Percentiles rank a stretch among this genome's conserved stretches.
Conservation (phyloP, 2,113 vertebrate genomes). For the Pterocles burchelli region DNA sequence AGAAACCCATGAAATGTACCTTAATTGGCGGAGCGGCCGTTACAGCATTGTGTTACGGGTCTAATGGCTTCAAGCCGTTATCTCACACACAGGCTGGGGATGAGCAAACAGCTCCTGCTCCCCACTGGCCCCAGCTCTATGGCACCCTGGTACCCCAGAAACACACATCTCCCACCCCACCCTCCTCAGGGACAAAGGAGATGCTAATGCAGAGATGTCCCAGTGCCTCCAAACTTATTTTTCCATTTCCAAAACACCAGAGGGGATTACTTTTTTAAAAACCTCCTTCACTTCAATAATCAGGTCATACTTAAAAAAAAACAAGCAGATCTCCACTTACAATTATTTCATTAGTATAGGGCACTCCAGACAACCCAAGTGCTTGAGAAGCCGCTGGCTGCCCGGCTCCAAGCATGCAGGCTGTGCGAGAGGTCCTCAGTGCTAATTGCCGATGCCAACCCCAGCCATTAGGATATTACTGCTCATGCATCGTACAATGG, state of each 20-base stretch:
- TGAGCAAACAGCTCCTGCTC: not conserved
- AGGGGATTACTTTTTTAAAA: not conserved
- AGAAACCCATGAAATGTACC: slow-evolving; percentile 55
- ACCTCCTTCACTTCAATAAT: not conserved
- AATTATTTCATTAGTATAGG: not conserved
- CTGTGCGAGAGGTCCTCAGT: not conserved
- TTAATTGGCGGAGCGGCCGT: slow-evolving; percentile 24
- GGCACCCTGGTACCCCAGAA: not conserved
- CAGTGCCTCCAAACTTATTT: not conserved
- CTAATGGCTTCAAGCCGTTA: not conserved
- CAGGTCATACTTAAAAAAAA: not conserved
- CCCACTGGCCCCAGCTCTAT: not conserved
- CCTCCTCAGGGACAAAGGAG: rapidly evolving
- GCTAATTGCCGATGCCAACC: not conserved
- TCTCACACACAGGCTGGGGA: not conserved
- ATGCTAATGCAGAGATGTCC: not conserved
- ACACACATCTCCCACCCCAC: rapidly evolving
- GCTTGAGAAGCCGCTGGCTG: not conserved
- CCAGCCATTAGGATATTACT: not conserved
- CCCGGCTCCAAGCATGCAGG: not conserved
- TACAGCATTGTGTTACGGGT: not conserved
- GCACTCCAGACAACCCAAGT: not conserved
- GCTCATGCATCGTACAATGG: not conserved
- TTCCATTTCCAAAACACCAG: not conserved
- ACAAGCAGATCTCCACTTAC: not conserved